A percentile compares a stretch with the other conserved stretches of the same genome.
phyloP scores from a whole-genome alignment of 2,888 invertebrate genomes.

The Idaea dimidiata region DNA sequence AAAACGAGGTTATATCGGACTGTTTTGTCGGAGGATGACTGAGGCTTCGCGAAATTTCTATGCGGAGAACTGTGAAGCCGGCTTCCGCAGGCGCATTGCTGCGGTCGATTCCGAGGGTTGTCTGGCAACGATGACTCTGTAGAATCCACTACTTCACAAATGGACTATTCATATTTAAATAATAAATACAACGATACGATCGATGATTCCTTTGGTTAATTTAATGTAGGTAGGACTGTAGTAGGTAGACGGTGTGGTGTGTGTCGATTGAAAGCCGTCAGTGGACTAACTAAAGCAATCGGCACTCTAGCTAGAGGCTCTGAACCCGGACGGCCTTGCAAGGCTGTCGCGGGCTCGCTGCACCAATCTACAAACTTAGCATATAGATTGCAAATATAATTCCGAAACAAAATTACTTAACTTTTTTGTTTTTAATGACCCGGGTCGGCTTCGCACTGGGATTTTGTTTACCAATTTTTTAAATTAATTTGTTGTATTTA shows the following conservation, averaged over 20 bases:
- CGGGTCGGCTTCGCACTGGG: too few species aligned
- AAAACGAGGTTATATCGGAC: background rate
- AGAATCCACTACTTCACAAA: conserved; percentile 9
- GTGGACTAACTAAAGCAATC: background rate
- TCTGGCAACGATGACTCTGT: conserved; percentile 46
- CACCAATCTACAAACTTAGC: background rate
- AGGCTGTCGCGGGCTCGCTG: conserved; percentile 27
- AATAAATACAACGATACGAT: conserved; percentile 11
- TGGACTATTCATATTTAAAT: conserved; percentile 6
- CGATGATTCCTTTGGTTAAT: conserved; percentile 8
- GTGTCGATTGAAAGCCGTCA: background rate
- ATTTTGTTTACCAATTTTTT: too few species aligned
- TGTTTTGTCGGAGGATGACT: background rate
- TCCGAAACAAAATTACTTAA: too few species aligned
- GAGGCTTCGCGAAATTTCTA: conserved; percentile 43
- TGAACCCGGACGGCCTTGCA: conserved; percentile 48
- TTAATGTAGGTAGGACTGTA: background rate
- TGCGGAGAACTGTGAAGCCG: conserved; percentile 50
- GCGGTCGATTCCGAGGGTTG: conserved; percentile 52
- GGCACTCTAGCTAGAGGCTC: conserved; percentile 15
- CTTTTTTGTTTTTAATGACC: background rate
- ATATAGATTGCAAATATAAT: background rate
- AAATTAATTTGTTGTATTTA: too few species aligned
- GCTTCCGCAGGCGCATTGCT: conserved; percentile 23
- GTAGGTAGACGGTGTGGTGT: background rate